phyloP scores from a whole-genome alignment of 2,888 invertebrate genomes.

The Tenthredo amoena region DNA sequence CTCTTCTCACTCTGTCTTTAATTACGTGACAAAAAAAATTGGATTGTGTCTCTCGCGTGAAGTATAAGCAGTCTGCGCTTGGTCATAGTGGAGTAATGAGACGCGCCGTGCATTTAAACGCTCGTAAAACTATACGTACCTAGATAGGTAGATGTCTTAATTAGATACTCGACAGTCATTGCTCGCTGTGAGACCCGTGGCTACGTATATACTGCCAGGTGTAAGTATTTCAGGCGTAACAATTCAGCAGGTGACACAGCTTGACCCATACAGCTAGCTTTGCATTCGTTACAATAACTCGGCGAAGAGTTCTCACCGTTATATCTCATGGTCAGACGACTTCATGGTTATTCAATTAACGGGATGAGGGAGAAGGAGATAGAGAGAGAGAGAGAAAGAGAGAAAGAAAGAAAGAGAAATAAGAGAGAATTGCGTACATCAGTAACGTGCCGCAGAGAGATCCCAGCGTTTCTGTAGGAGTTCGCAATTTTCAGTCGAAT shows the following conservation, averaged over 20 bases:
- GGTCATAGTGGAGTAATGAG: background rate
- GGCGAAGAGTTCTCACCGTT: slow-evolving; percentile 6
- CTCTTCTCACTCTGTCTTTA: background rate
- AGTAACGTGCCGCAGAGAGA: background rate
- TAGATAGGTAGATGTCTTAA: background rate
- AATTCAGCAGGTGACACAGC: slow-evolving; percentile 18
- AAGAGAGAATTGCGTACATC: background rate
- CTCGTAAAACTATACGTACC: background rate
- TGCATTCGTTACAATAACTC: slow-evolving; percentile 17
- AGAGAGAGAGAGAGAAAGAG: background rate
- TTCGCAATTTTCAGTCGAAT: background rate
- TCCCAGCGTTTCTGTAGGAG: background rate
- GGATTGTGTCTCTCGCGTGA: background rate
- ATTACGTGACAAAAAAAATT: background rate
- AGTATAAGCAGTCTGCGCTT: background rate
- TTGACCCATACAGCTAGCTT: background rate
- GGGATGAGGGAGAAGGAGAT: background rate
- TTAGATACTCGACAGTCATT: background rate
- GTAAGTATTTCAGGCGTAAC: background rate
- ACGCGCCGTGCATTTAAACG: background rate
- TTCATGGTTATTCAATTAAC: slow-evolving; percentile 13
- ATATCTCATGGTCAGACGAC: slow-evolving; percentile 15
- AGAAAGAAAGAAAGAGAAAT: background rate
- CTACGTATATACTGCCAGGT: background rate
- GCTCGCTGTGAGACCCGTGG: background rate